Evolutionary conservation across 1,140 invertebrate species (phyloP).

Genomic region (Paralvinella palmiformis): DNA sequence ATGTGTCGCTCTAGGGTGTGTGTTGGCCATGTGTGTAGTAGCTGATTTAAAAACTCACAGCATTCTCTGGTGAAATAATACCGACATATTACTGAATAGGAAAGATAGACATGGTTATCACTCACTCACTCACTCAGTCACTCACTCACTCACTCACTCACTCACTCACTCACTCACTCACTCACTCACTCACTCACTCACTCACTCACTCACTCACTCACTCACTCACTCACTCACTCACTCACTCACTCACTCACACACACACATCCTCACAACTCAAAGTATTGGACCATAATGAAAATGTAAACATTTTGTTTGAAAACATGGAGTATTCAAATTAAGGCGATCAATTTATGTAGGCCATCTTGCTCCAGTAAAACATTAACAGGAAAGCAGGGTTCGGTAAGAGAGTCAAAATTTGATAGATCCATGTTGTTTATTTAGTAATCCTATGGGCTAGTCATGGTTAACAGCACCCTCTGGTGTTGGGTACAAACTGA

Average conservation of each 20-base stretch:
- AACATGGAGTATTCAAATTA: too few species aligned
- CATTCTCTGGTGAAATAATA: slow-evolving; percentile 52
- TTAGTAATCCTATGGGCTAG: too few species aligned
- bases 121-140: neutral
- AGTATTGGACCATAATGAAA: too few species aligned
- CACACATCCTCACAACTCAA: neutral
- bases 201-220: neutral
- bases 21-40: slow-evolving; percentile 79
- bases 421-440: too few species aligned
- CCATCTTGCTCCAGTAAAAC: too few species aligned
- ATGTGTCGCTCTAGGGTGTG: slow-evolving; percentile 76
- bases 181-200: neutral
- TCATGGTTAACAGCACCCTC: too few species aligned
- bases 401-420: too few species aligned
- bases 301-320: too few species aligned
- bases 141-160: neutral
- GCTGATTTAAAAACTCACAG: slow-evolving; percentile 77
- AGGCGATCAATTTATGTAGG: too few species aligned
- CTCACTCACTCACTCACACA: neutral
- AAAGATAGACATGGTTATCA: too few species aligned
- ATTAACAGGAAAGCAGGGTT: too few species aligned
- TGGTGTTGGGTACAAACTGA: too few species aligned
- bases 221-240: neutral
- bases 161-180: neutral
- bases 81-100: neutral